phyloP scores from a whole-genome alignment of 2,113 vertebrate genomes.

The Bucco capensis region DNA sequence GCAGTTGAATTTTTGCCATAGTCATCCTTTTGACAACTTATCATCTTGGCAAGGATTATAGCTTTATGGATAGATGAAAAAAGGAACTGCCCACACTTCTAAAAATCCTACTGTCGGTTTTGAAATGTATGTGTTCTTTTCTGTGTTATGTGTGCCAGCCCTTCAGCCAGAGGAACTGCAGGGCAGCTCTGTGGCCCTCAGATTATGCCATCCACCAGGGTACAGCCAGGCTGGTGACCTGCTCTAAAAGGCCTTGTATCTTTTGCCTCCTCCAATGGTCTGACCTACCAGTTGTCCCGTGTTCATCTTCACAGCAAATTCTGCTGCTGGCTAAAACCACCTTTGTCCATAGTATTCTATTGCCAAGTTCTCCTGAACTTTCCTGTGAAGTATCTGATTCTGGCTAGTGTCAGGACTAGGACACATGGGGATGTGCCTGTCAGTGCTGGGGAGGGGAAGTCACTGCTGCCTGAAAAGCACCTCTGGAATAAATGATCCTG shows the following conservation, averaged over 20 bases:
- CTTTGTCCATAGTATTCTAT: background rate
- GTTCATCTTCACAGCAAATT: background rate
- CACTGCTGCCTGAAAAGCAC: background rate
- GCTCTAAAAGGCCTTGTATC: background rate
- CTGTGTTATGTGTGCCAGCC: accelerated
- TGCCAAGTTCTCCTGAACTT: background rate
- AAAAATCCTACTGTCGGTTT: background rate
- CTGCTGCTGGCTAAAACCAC: background rate
- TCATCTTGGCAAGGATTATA: background rate
- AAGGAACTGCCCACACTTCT: background rate
- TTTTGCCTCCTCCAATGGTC: background rate
- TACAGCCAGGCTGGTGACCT: background rate
- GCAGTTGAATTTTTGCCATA: background rate
- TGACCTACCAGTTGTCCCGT: background rate
- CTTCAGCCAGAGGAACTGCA: background rate
- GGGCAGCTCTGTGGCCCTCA: accelerated
- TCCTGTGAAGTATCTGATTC: background rate
- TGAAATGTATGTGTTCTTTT: background rate
- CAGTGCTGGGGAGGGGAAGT: background rate
- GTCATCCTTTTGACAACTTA: background rate
- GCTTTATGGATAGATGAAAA: background rate
- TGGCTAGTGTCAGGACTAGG: background rate
- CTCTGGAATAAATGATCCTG: background rate
- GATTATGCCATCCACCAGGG: background rate
- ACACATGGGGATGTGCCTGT: background rate